Evolutionary conservation across 1,140 invertebrate species (phyloP), one percentile per base, ranked within the genome.

Genomic region (Cyclargus thomasi): DNA sequence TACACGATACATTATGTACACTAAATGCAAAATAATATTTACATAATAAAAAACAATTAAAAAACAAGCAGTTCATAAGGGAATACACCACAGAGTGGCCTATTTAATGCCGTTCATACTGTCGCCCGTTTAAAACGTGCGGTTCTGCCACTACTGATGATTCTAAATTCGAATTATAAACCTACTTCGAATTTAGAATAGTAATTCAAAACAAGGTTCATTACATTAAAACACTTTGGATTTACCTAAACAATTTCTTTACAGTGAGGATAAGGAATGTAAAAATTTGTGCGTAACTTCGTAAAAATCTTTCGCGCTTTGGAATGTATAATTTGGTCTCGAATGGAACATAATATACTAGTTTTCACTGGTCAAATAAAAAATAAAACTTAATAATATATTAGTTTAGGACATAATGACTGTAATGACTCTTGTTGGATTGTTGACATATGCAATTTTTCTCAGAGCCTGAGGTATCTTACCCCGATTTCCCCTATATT

Each of bases 21-120:
- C 79, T 77, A 80, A 78, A 84, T 81, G 78, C 82, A 82, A 87
- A 88, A 87, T 86, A 81, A 84, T 90, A 90, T 90, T 87, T 90
- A 90, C 87, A 90, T 72, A 73, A 74, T 73, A 78, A 47, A 47
- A 47, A 29, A 1, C 29, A 29, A 29, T 29, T 29, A 29, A 5
- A 47, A 47, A 47, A 47, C 39, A 16, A 47, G 39, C 39, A 16
- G 39, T 47, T 47, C 39, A 47, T 47, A 47, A 47, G 39, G 39
- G 36, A 8, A 47, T 7, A 29, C 29, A 29, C 29, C 29, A 5
- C 29, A 29, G 5, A 29, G 29, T 29, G 29, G 8, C 29, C 29
- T 8, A 29, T 29, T 29, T 1, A 29, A 29, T 29, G 29, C 39
- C 14, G 39, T 11, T 16, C 39, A 8, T 47, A 8, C 14, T 47